Conservation (phyloP, 2,888 invertebrate species). For the Hemistola chrysoprasaria region DNA sequence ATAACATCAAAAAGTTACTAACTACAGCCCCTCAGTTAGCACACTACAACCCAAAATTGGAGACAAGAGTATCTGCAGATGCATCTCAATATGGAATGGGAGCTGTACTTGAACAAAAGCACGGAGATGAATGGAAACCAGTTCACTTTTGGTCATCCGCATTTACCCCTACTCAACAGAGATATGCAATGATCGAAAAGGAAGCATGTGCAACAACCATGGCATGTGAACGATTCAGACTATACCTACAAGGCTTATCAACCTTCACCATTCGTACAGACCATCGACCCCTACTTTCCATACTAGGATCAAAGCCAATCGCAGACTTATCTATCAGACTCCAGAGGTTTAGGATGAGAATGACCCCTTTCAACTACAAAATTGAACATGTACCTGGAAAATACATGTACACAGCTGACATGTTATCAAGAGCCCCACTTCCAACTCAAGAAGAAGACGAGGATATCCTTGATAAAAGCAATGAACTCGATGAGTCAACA, state of each 20-base stretch:
- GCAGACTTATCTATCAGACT: slow-evolving; percentile 3
- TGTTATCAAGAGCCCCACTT: slow-evolving; percentile 2
- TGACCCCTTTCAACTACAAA: slow-evolving; percentile 7
- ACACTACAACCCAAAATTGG: slow-evolving; percentile 5
- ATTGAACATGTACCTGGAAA: slow-evolving; percentile 9
- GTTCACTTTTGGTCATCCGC: slow-evolving; percentile 5
- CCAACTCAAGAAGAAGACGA: slow-evolving; percentile 1
- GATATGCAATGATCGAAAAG: slow-evolving; percentile 12
- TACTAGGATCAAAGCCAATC: slow-evolving; percentile 2
- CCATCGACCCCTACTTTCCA: slow-evolving; percentile 1
- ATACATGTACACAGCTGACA: slow-evolving; percentile 4
- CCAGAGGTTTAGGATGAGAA: slow-evolving; percentile 8
- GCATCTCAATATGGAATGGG: slow-evolving; percentile 5
- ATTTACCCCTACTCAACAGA: slow-evolving; percentile 4
- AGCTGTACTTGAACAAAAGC: slow-evolving; percentile 1
- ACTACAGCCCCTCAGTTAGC: slow-evolving; percentile 5
- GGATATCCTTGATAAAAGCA: not conserved
- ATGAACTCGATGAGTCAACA: slow-evolving; percentile 1
- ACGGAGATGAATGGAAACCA: slow-evolving; percentile 2
- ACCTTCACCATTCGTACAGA: slow-evolving; percentile 1
- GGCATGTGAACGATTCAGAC: slow-evolving; percentile 11
- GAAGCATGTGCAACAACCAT: slow-evolving; percentile 9
- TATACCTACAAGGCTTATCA: slow-evolving; percentile 6
- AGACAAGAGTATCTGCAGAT: slow-evolving; percentile 5
- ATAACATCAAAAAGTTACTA: slow-evolving; percentile 5